Evolutionary conservation across 2,113 vertebrate genomes (phyloP).

Genomic region (Cairina moschata): DNA sequence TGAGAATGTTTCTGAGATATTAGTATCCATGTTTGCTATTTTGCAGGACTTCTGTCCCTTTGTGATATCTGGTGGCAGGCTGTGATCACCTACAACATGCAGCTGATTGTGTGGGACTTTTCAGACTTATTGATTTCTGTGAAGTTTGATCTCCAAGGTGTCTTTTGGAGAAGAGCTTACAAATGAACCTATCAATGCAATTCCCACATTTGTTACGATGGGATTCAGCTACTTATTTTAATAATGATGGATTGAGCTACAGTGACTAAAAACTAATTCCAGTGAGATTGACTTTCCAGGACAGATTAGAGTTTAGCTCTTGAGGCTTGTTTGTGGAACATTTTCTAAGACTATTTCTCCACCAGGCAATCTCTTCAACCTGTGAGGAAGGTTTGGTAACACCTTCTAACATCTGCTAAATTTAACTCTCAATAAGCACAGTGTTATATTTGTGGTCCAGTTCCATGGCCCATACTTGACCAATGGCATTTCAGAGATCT

Average conservation of each 20-base stretch:
- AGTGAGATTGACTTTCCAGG: not conserved
- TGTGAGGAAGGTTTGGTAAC: not conserved
- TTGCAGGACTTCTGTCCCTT: not conserved
- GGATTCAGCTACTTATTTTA: not conserved
- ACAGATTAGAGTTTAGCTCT: not conserved
- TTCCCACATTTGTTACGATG: not conserved
- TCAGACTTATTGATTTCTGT: not conserved
- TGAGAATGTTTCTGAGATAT: not conserved
- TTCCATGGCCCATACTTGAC: not conserved
- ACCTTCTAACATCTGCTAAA: not conserved
- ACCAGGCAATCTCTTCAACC: not conserved
- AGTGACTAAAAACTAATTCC: not conserved
- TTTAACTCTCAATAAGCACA: not conserved
- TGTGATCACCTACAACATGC: not conserved
- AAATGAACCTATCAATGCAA: not conserved
- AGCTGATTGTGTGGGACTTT: not conserved
- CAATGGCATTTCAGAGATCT: not conserved
- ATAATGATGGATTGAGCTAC: not conserved
- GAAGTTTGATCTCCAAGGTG: not conserved
- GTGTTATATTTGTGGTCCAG: not conserved
- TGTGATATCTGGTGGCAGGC: not conserved
- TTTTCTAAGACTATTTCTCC: not conserved
- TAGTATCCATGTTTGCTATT: fast-evolving
- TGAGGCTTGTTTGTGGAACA: not conserved
- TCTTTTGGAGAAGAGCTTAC: not conserved